Conservation (phyloP, 1,140 invertebrate genomes). For the Anthonomus grandis region DNA sequence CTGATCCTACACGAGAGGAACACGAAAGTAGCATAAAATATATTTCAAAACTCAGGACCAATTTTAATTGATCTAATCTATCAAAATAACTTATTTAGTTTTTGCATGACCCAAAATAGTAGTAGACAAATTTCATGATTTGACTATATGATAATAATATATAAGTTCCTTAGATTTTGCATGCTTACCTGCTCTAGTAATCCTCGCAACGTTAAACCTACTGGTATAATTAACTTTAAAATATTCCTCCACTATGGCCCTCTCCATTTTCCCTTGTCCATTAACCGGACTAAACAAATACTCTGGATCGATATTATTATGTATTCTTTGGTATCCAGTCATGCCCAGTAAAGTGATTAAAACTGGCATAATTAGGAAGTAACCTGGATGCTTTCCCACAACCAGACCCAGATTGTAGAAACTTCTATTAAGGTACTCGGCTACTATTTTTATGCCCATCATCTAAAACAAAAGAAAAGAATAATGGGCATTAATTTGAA, state of each 20-base stretch:
- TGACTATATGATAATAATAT: no score
- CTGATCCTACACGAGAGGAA: no score
- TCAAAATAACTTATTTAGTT: no score
- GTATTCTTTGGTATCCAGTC: constrained; percentile 80
- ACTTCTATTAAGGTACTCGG: constrained; percentile 70
- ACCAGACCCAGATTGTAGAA: constrained; percentile 78
- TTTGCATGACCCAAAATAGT: no score
- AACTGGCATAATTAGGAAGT: constrained; percentile 84
- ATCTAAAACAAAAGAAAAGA: constrained; percentile 70
- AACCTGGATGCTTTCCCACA: constrained; percentile 80
- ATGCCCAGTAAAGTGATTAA: constrained; percentile 75
- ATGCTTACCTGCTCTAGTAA: constrained; percentile 80
- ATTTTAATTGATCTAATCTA: no score
- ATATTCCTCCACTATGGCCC: constrained; percentile 75
- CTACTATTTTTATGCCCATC: constrained; percentile 72
- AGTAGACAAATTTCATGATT: no score
- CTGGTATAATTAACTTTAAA: constrained; percentile 88
- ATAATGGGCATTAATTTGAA: no score
- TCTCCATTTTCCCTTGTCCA: constrained; percentile 76
- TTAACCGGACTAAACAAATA: constrained; percentile 87
- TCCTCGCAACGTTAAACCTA: constrained; percentile 78
- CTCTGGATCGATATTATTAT: constrained; percentile 89
- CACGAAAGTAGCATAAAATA: no score
- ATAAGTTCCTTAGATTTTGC: no score
- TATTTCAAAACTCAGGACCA: no score